phyloP scores from a whole-genome alignment of 2,888 invertebrate species.

The Bembecia ichneumoniformis region DNA sequence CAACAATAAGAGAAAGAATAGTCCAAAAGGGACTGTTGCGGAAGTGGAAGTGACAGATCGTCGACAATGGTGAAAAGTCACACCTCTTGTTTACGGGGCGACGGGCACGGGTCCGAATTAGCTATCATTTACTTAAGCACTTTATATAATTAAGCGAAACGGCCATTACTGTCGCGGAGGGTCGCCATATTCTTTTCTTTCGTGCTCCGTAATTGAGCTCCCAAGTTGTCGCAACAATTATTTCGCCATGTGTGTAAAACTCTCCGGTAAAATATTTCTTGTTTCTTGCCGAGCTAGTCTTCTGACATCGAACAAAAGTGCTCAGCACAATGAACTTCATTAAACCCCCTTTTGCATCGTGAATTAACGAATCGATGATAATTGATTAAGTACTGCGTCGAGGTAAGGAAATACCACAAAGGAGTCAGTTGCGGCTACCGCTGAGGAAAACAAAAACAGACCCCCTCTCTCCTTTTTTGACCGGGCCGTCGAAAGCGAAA shows the following conservation, averaged over 20 bases:
- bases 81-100: slow-evolving; percentile 68
- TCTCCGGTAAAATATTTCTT: slow-evolving; percentile 1
- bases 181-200: slow-evolving; percentile 53
- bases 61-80: slow-evolving; percentile 68
- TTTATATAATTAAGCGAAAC: slow-evolving; percentile 67
- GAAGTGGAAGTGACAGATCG: slow-evolving; percentile 71
- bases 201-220: slow-evolving; percentile 42
- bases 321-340: slow-evolving; percentile 13
- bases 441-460: slow-evolving; percentile 57
- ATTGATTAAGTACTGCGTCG: slow-evolving; percentile 64
- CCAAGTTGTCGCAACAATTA: slow-evolving; percentile 19
- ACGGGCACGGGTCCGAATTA: slow-evolving; percentile 51
- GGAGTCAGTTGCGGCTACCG: slow-evolving; percentile 51
- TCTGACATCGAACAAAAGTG: background rate
- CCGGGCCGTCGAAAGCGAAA: slow-evolving; percentile 57
- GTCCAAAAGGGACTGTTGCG: slow-evolving; percentile 44
- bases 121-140: slow-evolving; percentile 71
- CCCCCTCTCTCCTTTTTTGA: slow-evolving; percentile 55
- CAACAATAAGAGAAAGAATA: slow-evolving; percentile 63
- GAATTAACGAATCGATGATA: slow-evolving; percentile 69
- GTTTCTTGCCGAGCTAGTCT: slow-evolving; percentile 2
- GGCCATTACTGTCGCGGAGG: slow-evolving; percentile 53
- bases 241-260: background rate
- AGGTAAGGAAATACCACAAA: slow-evolving; percentile 53
- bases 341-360: slow-evolving; percentile 48